Conservation (phyloP, 2,113 vertebrate genomes). For the Microtus oregoni region DNA sequence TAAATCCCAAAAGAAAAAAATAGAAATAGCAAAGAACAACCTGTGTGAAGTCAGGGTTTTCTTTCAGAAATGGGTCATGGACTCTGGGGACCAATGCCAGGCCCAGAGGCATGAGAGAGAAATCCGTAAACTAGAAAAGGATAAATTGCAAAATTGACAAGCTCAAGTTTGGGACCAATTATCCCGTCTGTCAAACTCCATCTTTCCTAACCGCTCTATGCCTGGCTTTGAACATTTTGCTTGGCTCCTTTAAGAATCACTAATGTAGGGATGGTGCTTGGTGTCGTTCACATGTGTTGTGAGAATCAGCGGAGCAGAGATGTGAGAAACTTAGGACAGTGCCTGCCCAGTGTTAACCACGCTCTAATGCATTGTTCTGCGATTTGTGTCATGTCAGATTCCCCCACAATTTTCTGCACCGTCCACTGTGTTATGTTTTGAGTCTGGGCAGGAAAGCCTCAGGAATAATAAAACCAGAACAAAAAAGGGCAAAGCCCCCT, state of each 20-base stretch:
- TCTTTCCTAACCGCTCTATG: rapidly evolving
- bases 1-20: too few relatives aligned
- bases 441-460: not conserved
- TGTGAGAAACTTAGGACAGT: not conserved
- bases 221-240: too few relatives aligned
- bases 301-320: not conserved
- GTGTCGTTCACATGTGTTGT: not conserved
- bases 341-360: not conserved
- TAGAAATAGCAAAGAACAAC: too few relatives aligned
- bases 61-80: not conserved
- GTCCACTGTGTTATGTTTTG: not conserved
- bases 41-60: too few relatives aligned
- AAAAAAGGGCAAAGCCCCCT: not conserved
- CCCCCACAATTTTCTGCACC: not conserved
- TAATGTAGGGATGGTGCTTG: not conserved
- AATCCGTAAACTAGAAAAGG: not conserved
- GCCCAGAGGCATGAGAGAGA: not conserved
- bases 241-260: not conserved
- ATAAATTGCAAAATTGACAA: too few relatives aligned
- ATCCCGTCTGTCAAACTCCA: not conserved
- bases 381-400: not conserved
- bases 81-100: too few relatives aligned
- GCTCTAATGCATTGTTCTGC: not conserved
- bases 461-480: not conserved
- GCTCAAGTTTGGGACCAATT: too few relatives aligned